Evolutionary conservation across 64 coral and sea anemone species (phyloP), one percentile per base, ranked within the genome.

Genomic region (Trachythela sp.): DNA sequence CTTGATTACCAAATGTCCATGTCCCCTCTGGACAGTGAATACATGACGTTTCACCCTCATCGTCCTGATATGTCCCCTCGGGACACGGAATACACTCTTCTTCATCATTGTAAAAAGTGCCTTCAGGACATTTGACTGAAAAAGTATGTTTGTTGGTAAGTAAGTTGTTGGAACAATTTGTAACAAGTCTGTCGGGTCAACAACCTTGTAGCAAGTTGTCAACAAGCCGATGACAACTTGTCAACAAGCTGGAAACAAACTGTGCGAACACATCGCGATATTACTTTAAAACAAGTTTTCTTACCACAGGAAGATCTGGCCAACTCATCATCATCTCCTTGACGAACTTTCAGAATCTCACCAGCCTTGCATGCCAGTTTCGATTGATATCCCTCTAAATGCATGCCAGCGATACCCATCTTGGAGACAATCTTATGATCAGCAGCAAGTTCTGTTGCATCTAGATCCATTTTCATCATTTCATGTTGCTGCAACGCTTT

Each of bases 291-390:
- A n/a, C n/a, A n/a, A n/a, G n/a, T n/a, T n/a, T 14, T 15, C 75
- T 80, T 14, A 80, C 75, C 75, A 36, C 75, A 80, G 15, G 75
- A 80, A 80, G 75, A 80, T 80, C 75, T 80, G 15, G 31, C 8
- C 31, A 80, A 80, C 33, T 80, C 75, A 8, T 80, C 75, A 36
- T 29, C 75, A 36, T 80, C 75, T 37, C 75, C 75, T 20, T 80
- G 9, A 15, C 15, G 20, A 80, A 80, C 33, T 37, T 80, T 35
- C 33, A 80, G 15, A 80, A 80, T 39, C 37, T 30, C 75, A 15
- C 75, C 75, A 36, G 37, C 75, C 33, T 80, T 80, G 34, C 75
- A 80, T 18, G 75, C 75, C 0, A 80, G 34, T 36, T 36, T 35
- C 15, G 75, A 37, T 1, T 80, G 13, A 29, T 37, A 80, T 35